Conservation (phyloP, 1,140 invertebrate genomes). For the Drosophila kohkoa region DNA sequence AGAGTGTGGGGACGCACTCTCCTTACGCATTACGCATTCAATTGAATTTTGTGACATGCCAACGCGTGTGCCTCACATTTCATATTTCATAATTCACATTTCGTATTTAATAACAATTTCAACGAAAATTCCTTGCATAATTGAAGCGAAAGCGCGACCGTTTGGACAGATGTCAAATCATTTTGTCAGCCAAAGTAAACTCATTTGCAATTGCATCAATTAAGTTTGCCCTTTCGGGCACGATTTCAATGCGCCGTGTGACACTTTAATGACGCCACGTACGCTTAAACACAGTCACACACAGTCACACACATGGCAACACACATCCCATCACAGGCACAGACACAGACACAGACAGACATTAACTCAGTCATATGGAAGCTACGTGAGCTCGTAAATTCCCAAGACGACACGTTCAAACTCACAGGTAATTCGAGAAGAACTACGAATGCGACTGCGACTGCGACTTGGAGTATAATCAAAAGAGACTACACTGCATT, state of each 20-base stretch:
- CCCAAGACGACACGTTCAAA: conserved; percentile 8
- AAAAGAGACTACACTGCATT: conserved; percentile 29
- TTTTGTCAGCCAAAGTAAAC: conserved; percentile 41
- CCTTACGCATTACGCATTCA: conserved; percentile 60
- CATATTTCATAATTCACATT: conserved; percentile 26
- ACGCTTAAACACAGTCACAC: conserved; percentile 8
- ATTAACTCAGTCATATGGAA: conserved; percentile 11
- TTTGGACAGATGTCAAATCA: conserved; percentile 22
- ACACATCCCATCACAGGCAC: neutral
- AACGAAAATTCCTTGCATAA: conserved; percentile 28
- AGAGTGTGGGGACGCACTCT: neutral
- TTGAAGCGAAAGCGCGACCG: neutral
- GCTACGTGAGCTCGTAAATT: conserved; percentile 33
- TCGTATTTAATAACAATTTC: conserved; percentile 31
- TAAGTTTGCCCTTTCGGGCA: conserved; percentile 41
- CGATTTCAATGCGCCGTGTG: conserved; percentile 8
- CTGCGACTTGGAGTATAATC: conserved; percentile 1
- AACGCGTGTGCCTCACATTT: conserved; percentile 9
- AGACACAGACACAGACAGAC: conserved; percentile 2
- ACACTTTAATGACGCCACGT: conserved; percentile 51
- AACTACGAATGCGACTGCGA: neutral
- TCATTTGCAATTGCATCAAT: conserved; percentile 46
- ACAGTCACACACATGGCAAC: conserved; percentile 2
- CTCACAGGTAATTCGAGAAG: conserved; percentile 3
- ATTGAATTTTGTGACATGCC: conserved; percentile 29